Percentiles rank a stretch among this genome's conserved stretches.
Conservation (phyloP, 2,797 vertebrate species). For the Hippocampus kuda region DNA sequence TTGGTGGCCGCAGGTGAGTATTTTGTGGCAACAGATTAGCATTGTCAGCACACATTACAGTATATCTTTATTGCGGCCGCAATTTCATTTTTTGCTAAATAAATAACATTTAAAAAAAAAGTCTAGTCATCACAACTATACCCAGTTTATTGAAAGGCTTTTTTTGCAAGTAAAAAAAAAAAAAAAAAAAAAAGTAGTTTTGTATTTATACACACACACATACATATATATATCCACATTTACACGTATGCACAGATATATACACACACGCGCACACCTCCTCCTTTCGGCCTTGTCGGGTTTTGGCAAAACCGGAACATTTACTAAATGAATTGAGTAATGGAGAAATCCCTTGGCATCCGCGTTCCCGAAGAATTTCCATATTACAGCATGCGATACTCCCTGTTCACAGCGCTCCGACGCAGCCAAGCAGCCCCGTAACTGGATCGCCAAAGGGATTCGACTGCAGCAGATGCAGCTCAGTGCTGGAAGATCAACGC, state of each 20-base stretch:
- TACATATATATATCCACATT: too few species aligned
- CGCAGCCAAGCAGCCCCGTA: constrained; percentile 71
- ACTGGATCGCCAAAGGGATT: constrained; percentile 74
- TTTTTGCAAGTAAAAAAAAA: too few species aligned
- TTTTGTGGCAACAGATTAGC: neutral
- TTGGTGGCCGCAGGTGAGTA: neutral
- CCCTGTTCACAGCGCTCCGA: constrained; percentile 68
- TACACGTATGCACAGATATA: too few species aligned
- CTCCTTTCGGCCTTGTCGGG: constrained; percentile 35
- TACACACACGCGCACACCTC: neutral
- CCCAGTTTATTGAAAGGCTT: too few species aligned
- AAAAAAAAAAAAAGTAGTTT: too few species aligned
- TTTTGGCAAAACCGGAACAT: constrained; percentile 65
- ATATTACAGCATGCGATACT: constrained; percentile 80
- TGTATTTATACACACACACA: neutral
- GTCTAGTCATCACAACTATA: too few species aligned
- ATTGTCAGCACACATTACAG: neutral
- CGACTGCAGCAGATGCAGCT: constrained; percentile 73
- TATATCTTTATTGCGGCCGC: neutral
- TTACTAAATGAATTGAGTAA: constrained; percentile 80
- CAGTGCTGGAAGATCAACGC: constrained; percentile 39
- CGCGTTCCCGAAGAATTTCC: constrained; percentile 80
- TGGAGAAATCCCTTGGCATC: constrained; percentile 68
- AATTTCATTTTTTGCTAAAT: neutral
- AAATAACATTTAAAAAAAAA: too few species aligned